phyloP scores from a whole-genome alignment of 2,797 vertebrate genomes.

The Crypturellus tataupa region DNA sequence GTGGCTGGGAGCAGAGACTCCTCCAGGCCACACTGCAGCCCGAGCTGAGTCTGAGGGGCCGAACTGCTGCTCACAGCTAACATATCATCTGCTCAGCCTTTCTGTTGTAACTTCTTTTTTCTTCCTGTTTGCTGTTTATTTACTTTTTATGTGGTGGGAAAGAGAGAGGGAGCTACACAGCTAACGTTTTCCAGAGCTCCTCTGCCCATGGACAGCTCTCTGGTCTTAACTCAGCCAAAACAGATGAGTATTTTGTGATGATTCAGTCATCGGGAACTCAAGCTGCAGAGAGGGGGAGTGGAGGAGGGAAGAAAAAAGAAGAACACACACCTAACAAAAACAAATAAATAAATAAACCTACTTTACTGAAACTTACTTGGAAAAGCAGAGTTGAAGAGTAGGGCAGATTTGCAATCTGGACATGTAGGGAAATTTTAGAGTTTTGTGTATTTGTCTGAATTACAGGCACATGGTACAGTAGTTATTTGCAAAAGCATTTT shows the following conservation, averaged over 20 bases:
- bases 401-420: not conserved
- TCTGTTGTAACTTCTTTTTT: not conserved
- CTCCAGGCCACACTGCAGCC: not conserved
- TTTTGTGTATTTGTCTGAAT: not conserved
- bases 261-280: not conserved
- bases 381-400: not conserved
- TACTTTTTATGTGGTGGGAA: not conserved
- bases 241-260: not conserved
- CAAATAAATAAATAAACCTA: not conserved
- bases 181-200: not conserved
- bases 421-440: not conserved
- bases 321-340: accelerated
- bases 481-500: too few relatives aligned
- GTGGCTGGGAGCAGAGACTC: accelerated
- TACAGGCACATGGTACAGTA: not conserved
- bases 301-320: not conserved
- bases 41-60: accelerated
- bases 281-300: not conserved
- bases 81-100: not conserved
- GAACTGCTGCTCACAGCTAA: not conserved
- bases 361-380: not conserved
- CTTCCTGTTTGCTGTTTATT: not conserved
- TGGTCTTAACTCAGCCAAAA: not conserved
- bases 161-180: accelerated
- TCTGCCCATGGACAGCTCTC: not conserved